Conservation (phyloP, 1,140 invertebrate genomes). For the Aradophagus sp. region DNA sequence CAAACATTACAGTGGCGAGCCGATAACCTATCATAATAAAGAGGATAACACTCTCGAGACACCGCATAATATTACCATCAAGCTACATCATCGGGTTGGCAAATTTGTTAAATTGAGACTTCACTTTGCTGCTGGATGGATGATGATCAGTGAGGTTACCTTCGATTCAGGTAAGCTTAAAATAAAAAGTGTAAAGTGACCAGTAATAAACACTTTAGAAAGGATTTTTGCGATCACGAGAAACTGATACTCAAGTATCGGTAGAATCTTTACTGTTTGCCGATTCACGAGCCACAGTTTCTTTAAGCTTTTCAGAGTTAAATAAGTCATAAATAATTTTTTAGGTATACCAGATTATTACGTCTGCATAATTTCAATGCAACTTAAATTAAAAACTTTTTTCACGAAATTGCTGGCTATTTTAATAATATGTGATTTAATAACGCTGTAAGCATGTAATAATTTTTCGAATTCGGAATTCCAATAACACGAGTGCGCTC, state of each 20-base stretch:
- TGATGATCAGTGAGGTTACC: slow-evolving; percentile 91
- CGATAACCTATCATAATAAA: slow-evolving; percentile 83
- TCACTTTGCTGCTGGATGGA: slow-evolving; percentile 89
- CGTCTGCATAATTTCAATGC: too few species aligned
- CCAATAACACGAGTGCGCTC: too few species aligned
- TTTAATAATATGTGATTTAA: too few species aligned
- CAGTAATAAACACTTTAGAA: slow-evolving; percentile 9
- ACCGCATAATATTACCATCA: slow-evolving; percentile 88
- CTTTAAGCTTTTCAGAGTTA: too few species aligned
- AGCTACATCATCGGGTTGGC: slow-evolving; percentile 87
- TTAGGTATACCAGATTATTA: too few species aligned
- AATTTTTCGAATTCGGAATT: too few species aligned
- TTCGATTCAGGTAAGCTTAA: slow-evolving; percentile 83
- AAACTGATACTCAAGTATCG: slow-evolving; percentile 6
- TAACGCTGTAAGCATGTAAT: too few species aligned
- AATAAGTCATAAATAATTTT: too few species aligned
- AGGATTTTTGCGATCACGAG: slow-evolving; percentile 12
- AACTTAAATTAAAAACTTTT: too few species aligned
- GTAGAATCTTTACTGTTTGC: too few species aligned
- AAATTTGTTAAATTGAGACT: slow-evolving; percentile 87
- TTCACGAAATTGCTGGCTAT: too few species aligned
- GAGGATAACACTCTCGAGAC: slow-evolving; percentile 89
- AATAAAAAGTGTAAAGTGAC: neutral
- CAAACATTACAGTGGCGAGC: slow-evolving; percentile 83
- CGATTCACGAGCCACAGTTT: too few species aligned